phyloP scores from a whole-genome alignment of 2,797 vertebrate species.

The Acipenser oxyrinchus region DNA sequence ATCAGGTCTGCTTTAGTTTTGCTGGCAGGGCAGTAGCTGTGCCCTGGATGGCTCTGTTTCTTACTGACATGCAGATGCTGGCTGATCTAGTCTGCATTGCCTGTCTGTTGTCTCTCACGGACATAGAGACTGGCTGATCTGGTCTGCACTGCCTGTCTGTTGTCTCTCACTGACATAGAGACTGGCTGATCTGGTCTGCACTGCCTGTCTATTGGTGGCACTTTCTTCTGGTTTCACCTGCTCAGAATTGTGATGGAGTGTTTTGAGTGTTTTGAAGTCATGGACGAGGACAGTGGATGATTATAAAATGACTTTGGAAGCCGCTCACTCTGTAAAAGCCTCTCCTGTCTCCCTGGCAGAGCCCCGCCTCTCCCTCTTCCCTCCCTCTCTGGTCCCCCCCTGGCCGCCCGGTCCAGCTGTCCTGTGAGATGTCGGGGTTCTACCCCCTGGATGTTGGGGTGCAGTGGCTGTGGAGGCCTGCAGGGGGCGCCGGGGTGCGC shows the following conservation, averaged over 20 bases:
- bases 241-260: no score
- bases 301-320: not conserved
- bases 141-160: not conserved
- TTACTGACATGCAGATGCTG: no score
- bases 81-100: not conserved
- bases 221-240: not conserved
- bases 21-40: not conserved
- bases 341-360: constrained; percentile 34
- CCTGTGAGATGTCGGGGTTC: constrained; percentile 67
- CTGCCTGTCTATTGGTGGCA: not conserved
- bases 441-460: constrained; percentile 59
- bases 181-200: no score
- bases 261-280: no score
- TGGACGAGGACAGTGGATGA: no score
- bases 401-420: constrained; percentile 46
- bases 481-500: constrained; percentile 34
- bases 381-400: constrained; percentile 55
- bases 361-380: constrained; percentile 60
- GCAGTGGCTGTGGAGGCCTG: constrained; percentile 57
- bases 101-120: not conserved
- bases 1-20: not conserved
- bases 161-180: no score
- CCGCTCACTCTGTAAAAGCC: not conserved
- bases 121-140: no score
- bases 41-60: not conserved